Percentiles rank a stretch among this genome's conserved stretches.
Evolutionary conservation across 2,113 vertebrate species (phyloP).

Genomic region (Nesoenas mayeri): DNA sequence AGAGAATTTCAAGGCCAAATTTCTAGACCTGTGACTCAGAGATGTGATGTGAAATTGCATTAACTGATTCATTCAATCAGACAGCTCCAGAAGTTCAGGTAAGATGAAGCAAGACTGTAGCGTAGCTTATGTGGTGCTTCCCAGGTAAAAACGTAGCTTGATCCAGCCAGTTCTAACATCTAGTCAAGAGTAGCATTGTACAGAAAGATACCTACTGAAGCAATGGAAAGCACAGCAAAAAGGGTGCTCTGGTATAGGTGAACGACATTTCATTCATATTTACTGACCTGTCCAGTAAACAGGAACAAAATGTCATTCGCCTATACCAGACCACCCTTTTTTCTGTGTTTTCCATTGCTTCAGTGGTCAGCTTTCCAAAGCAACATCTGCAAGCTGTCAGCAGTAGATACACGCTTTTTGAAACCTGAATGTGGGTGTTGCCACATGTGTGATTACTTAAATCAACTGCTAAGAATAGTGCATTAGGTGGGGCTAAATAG

Average conservation of each 20-base stretch:
- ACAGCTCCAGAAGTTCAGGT: neutral
- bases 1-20: neutral
- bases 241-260: neutral
- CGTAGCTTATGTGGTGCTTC: fast-evolving
- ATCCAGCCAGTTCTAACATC: neutral
- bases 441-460: neutral
- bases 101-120: neutral
- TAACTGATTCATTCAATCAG: neutral
- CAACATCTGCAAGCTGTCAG: neutral
- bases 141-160: neutral
- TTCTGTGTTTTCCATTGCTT: neutral
- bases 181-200: neutral
- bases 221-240: neutral
- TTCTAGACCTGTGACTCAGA: neutral
- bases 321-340: neutral
- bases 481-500: neutral
- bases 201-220: neutral
- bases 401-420: neutral
- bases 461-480: conserved; percentile 35
- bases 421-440: neutral
- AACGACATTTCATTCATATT: neutral
- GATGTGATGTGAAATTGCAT: neutral
- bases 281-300: neutral
- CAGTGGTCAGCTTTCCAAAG: neutral
- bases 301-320: neutral